Percentiles rank a stretch among this genome's conserved stretches.
phyloP scores from a whole-genome alignment of 92 coral and sea anemone genomes.

The Plumapathes pennacea region DNA sequence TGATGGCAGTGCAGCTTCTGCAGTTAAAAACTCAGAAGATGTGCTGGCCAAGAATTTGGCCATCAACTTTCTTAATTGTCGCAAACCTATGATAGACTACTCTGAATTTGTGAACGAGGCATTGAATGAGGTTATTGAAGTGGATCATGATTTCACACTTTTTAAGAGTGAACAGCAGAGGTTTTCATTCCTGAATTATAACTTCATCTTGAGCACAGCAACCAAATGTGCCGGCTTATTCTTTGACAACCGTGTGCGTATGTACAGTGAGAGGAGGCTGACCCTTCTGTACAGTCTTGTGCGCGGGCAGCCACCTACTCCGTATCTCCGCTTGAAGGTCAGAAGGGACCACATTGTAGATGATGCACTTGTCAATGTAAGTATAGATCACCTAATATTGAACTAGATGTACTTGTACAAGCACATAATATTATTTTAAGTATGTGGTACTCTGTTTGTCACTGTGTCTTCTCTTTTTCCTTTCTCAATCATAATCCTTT shows the following conservation, averaged over 20 bases:
- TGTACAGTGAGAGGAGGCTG: slow-evolving; percentile 94
- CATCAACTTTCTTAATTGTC: slow-evolving; percentile 53
- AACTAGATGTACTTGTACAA: background rate
- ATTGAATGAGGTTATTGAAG: slow-evolving; percentile 79
- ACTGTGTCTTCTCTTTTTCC: background rate
- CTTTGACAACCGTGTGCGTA: slow-evolving; percentile 95
- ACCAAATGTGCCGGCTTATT: slow-evolving; percentile 89
- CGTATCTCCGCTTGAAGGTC: slow-evolving; percentile 87
- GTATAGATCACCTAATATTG: too few species aligned
- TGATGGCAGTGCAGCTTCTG: slow-evolving; percentile 14
- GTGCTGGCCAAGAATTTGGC: slow-evolving; percentile 59
- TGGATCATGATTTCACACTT: slow-evolving; percentile 74
- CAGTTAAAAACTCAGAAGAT: slow-evolving; percentile 31
- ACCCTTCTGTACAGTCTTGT: slow-evolving; percentile 87
- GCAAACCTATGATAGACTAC: slow-evolving; percentile 54
- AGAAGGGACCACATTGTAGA: slow-evolving; percentile 92
- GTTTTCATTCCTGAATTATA: slow-evolving; percentile 74
- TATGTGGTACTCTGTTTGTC: background rate
- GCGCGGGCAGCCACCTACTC: slow-evolving; percentile 90
- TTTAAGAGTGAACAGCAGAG: slow-evolving; percentile 65
- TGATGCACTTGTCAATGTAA: slow-evolving; percentile 97
- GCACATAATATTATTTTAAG: background rate
- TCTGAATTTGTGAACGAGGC: slow-evolving; percentile 86
- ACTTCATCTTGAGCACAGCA: slow-evolving; percentile 86
- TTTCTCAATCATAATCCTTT: too few species aligned